Base-by-base conservation (phyloP, 1,140 invertebrate species). In the Saxidomus purpurata region DNA sequence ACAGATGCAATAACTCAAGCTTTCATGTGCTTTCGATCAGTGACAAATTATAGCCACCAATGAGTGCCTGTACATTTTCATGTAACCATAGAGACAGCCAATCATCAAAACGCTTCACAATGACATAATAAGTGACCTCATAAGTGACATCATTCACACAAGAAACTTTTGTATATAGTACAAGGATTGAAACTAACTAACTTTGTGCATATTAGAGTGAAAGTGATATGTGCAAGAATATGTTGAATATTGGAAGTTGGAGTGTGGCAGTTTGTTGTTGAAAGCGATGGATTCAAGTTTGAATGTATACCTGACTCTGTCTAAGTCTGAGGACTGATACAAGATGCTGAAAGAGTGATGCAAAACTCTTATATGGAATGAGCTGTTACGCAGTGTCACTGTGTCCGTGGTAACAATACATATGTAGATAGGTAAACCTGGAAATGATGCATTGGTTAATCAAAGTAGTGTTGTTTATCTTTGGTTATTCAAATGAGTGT, bases 31-130 rank as follows among this genome's bases (percentile, higher is more conserved):
- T 79, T 79, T 79, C 25, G 47, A 79, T 31, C 76, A 79, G 47
- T 79, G 76, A 79, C 76, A 36, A 38, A 79, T n/a, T 8, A 52
- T 52, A 79, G 76, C 76, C 76, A 79, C 76, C 76, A 79, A 52
- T 79, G 76, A 79, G 76, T 79, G 76, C 76, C 76, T 79, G 40
- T 79, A 52, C 76, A 79, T 79, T 79, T 43, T 77, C 40, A 52
- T 47, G 25, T 79, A 40, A 52, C 40, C 40, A 79, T 79, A 49
- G 40, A 34, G 28, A 79, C 76, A 79, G 47, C 76, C 76, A 79
- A 79, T 79, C 76, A 79, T 79, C 13, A 3, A 40, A 6, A 59
- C 19, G 49, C 31, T 36, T 79, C 76, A 79, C 25, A 17, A 36
- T 79, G 40, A 52, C 40, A 25, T 76, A n/a, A 76, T 74, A 2